A percentile compares a stretch with the other conserved stretches of the same genome.
Evolutionary conservation across 2,113 vertebrate genomes (phyloP).

Genomic region (Bos taurus): ARS-UCD2.0 NC_037330.1:12325501-12326000

Average conservation of each 20-base stretch:
- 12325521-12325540: too few relatives aligned
- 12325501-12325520: not conserved
- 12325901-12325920: slow-evolving; percentile 18
- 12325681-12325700: not conserved
- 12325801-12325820: slow-evolving; percentile 29
- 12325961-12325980: not conserved
- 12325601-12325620: not conserved
- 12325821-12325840: slow-evolving; percentile 42
- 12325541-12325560: not conserved
- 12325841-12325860: slow-evolving; percentile 45
- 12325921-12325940: not conserved
- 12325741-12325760: slow-evolving; percentile 48
- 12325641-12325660: not conserved
- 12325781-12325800: slow-evolving; percentile 34
- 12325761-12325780: not conserved
- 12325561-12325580: not conserved
- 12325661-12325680: not conserved
- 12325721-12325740: not conserved
- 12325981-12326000: slow-evolving; percentile 4
- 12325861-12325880: slow-evolving; percentile 3
- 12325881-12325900: slow-evolving; percentile 36
- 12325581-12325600: rapidly evolving
- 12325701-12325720: not conserved
- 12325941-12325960: not conserved
- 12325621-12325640: rapidly evolving